These are phyloP conservation scores for Schizothorax lantsangensis DNA, from an alignment of 2,797 vertebrate species.

Conservation along the genomic window DNA sequence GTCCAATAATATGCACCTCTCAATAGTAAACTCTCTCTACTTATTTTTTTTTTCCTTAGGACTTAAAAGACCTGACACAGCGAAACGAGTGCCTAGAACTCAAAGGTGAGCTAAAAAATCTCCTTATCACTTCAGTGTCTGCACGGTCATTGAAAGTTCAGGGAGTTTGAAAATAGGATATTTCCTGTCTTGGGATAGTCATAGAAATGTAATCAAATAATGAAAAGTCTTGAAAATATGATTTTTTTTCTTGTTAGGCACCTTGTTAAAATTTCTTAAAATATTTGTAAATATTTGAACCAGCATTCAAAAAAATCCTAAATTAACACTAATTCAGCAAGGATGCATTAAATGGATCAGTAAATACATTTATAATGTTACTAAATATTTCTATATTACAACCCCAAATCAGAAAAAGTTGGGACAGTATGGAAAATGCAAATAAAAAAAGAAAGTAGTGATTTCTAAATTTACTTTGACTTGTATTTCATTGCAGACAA, in stretches of 20 bases:
- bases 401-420: too few species aligned
- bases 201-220: neutral
- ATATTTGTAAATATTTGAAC: neutral
- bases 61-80: slow-evolving; percentile 88
- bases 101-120: slow-evolving; percentile 82
- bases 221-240: neutral
- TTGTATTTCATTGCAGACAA: too few species aligned
- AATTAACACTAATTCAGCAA: neutral
- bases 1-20: neutral
- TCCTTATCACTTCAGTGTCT: neutral
- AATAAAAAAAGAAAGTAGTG: too few species aligned
- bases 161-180: neutral
- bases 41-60: slow-evolving; percentile 73
- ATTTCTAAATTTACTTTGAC: too few species aligned
- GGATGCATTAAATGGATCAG: too few species aligned
- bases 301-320: too few species aligned
- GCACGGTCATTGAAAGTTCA: neutral
- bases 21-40: neutral
- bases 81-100: slow-evolving; percentile 93
- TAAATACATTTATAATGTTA: too few species aligned
- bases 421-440: too few species aligned
- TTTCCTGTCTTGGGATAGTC: neutral
- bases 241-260: neutral
- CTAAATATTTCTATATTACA: too few species aligned
- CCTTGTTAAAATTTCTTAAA: neutral